Base-by-base conservation (phyloP, 2,888 invertebrate genomes). In the Nemoura dubitans region DNA sequence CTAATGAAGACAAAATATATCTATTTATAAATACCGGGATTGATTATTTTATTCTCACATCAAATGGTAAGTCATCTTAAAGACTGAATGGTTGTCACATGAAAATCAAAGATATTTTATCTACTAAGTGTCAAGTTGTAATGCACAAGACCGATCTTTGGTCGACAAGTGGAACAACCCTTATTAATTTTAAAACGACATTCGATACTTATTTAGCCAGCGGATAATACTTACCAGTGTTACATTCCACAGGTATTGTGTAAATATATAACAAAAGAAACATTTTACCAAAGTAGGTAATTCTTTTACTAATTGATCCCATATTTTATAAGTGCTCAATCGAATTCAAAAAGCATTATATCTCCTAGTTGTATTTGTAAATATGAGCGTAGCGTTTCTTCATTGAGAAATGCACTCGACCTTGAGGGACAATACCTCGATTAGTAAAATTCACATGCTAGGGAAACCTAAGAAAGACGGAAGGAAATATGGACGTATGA, bases 401-500 rank as follows among this genome's bases (percentile, higher is more conserved):
- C 36, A 10, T 36, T 6, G 3, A 36, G 36, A 36, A 6, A 36
- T 10, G 36, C 36, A 36, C 36, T 36, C 36, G 21, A 21, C 59
- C 59, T 6, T 36, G 59, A 59, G 59, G 78, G 78, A 78, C 26
- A 26, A 10, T 36, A 36, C 36, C 36, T 36, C 36, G 36, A 36
- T 3, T 36, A 36, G 10, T 78, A 6, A 14, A 78, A 1, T 78
- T 7, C 6, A 59, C 59, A 59, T 14, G 2, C 2, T 21, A 14
- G 27, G 28, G 28, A 78, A 21, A 78, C 78, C 26, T 28, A 26
- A 2, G 27, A 78, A 78, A 10, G 78, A 26, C 78, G 78, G 78
- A 78, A 26, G 78, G 78, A 78, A 78, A 27, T 26, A 78, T 78
- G 78, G 78, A 78, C 78, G 78, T 78, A n/a, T 78, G 26, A 3